Evolutionary conservation across 1,140 invertebrate species (phyloP).

Genomic region (Hycleus phaleratus): DNA sequence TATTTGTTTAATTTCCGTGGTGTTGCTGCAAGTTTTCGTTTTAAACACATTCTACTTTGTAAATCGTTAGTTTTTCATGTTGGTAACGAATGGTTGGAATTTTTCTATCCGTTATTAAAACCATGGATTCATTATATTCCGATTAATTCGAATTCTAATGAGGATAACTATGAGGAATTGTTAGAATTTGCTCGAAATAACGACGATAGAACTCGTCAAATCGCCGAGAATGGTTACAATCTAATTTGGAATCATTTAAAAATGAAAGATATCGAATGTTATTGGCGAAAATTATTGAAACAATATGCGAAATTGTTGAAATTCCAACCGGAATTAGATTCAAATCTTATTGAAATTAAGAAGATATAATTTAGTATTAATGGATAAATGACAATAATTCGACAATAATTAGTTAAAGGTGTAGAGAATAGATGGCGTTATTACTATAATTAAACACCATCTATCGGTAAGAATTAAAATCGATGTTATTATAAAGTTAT

Average conservation of each 20-base stretch:
- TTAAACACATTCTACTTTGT: slow-evolving; percentile 94
- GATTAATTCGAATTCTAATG: slow-evolving; percentile 59
- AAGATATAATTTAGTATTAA: neutral
- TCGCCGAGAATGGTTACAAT: slow-evolving; percentile 72
- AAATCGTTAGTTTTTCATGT: slow-evolving; percentile 93
- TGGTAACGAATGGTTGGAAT: slow-evolving; percentile 91
- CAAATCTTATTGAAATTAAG: slow-evolving; percentile 47
- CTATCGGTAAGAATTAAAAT: no score
- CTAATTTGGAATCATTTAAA: slow-evolving; percentile 80
- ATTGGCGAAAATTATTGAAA: slow-evolving; percentile 77
- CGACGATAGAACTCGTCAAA: slow-evolving; percentile 66
- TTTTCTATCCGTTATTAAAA: slow-evolving; percentile 86
- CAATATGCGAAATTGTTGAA: slow-evolving; percentile 70
- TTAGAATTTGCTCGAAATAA: slow-evolving; percentile 72
- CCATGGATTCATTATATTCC: slow-evolving; percentile 97
- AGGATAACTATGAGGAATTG: slow-evolving; percentile 60
- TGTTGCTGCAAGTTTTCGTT: slow-evolving; percentile 93
- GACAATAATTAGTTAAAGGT: neutral
- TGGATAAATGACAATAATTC: slow-evolving; percentile 7
- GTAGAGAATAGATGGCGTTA: no score
- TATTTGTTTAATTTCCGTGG: slow-evolving; percentile 95
- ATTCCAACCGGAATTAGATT: slow-evolving; percentile 55
- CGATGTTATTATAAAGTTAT: no score
- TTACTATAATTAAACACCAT: no score
- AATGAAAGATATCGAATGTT: slow-evolving; percentile 77